Base-by-base conservation (phyloP, 2,113 vertebrate genomes). In the Phodopus roborovskii region DNA sequence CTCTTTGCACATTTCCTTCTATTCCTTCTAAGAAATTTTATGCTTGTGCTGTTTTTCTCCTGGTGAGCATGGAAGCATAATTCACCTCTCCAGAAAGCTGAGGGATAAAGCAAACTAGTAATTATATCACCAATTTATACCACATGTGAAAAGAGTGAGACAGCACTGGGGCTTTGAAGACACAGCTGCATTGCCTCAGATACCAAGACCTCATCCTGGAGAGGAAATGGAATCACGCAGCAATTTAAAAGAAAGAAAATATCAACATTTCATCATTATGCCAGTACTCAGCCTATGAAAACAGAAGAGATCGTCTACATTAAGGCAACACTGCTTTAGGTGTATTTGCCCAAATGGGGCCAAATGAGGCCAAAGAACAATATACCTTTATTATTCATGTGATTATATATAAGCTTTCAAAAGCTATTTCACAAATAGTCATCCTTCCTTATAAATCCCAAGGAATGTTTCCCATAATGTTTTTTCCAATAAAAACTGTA, bases 61-160 rank as follows among this genome's bases (percentile, higher is more conserved):
- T 48, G 36, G 77, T 48, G 20, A 92, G 88, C 20, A 66, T 19
- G 9, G 13, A 94, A 84, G 53, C n/a, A n/a, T 45, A 92, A 62
- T 33, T 88, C 26, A 91, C 36, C 90, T 91, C 36, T 77, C 77
- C 77, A 92, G 88, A 60, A 93, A 75, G 60, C 64, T 94, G 36
- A 97, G 77, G 71, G 93, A 84, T 62, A 94, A 92, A 88, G 70
- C 87, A 95, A 90, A 93, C 24, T 2, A 81, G 12, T 73, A 88
- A 96, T 94, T 84, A 56, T 78, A 82, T 85, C 70, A 39, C 39
- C 82, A 77, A 68, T 62, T 74, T 82, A 94, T 90, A 90, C n/a
- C 36, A 81, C 50, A 79, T n/a, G 73, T 33, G 33, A 39, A 91
- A 79, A 93, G 12, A 94, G 17, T 42, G 91, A 89, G 33, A 58